phyloP scores from a whole-genome alignment of 2,797 vertebrate species.

The Champsocephalus gunnari region DNA sequence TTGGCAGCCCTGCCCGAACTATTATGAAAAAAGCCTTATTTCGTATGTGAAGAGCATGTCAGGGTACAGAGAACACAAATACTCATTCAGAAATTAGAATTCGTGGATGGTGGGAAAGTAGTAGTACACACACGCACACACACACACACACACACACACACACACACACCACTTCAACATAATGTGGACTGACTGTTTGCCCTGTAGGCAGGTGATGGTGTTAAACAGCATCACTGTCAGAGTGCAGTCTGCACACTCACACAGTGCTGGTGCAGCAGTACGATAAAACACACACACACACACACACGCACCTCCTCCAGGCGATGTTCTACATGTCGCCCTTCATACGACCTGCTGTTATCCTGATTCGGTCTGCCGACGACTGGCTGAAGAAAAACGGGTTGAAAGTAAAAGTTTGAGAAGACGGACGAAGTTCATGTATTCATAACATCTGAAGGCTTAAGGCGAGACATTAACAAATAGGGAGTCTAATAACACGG shows the following conservation, averaged over 20 bases:
- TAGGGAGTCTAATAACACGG: too few relatives aligned
- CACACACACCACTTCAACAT: conserved; percentile 33
- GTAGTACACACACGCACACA: not conserved
- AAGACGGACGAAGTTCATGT: too few relatives aligned
- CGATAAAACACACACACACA: not conserved
- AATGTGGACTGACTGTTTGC: conserved; percentile 59
- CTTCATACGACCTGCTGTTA: conserved; percentile 49
- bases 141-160: conserved; percentile 1
- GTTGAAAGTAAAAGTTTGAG: not conserved
- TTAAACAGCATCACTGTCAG: conserved; percentile 70
- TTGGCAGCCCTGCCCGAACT: too few relatives aligned
- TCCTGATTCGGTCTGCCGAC: conserved; percentile 31
- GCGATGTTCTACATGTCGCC: conserved; percentile 35
- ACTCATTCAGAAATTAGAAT: not conserved
- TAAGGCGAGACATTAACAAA: not conserved
- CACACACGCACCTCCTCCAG: not conserved
- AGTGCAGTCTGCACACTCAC: conserved; percentile 17
- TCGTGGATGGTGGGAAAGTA: not conserved
- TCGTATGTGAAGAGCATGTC: too few relatives aligned
- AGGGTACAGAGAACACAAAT: not conserved
- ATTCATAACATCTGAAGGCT: fast-evolving
- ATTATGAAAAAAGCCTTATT: too few relatives aligned
- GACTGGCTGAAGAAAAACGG: not conserved
- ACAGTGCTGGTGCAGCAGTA: conserved; percentile 20
- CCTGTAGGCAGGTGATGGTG: conserved; percentile 51